Evolutionary conservation across 2,888 invertebrate genomes (phyloP).

Genomic region (Patella pellucida): DNA sequence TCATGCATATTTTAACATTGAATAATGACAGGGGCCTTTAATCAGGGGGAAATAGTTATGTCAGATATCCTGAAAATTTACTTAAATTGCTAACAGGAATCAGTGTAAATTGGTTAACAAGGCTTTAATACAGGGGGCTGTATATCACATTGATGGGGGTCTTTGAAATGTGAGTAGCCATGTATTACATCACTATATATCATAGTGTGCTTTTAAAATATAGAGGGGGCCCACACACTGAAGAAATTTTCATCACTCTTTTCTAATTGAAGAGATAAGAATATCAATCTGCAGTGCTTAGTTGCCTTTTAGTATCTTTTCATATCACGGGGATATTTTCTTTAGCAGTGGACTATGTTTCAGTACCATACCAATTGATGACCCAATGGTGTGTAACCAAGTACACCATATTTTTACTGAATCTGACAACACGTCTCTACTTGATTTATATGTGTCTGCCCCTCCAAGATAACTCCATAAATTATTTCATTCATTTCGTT

Average conservation of each 20-base stretch:
- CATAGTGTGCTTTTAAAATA: not conserved
- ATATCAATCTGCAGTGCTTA: not conserved
- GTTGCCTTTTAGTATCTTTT: slow-evolving; percentile 7
- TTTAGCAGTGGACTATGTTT: not conserved
- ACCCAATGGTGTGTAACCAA: too few relatives aligned
- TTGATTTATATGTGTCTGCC: too few relatives aligned
- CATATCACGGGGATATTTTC: not conserved
- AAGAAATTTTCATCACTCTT: not conserved
- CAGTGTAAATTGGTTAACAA: slow-evolving; percentile 10
- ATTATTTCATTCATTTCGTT: too few relatives aligned
- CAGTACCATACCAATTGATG: too few relatives aligned
- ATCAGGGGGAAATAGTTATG: slow-evolving; percentile 3
- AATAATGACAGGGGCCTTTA: slow-evolving; percentile 1
- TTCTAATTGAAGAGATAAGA: slow-evolving; percentile 3
- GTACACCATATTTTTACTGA: too few relatives aligned
- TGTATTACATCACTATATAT: slow-evolving; percentile 4
- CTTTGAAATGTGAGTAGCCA: not conserved
- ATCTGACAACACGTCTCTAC: too few relatives aligned
- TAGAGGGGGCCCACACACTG: not conserved
- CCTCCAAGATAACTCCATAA: too few relatives aligned
- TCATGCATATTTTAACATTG: slow-evolving; percentile 10
- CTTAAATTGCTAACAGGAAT: not conserved
- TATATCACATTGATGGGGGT: not conserved
- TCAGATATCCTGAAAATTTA: slow-evolving; percentile 7
- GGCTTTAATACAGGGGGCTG: not conserved